These are phyloP conservation scores for Limonius californicus DNA, from an alignment of 1,140 invertebrate species.

Conservation along the genomic window DNA sequence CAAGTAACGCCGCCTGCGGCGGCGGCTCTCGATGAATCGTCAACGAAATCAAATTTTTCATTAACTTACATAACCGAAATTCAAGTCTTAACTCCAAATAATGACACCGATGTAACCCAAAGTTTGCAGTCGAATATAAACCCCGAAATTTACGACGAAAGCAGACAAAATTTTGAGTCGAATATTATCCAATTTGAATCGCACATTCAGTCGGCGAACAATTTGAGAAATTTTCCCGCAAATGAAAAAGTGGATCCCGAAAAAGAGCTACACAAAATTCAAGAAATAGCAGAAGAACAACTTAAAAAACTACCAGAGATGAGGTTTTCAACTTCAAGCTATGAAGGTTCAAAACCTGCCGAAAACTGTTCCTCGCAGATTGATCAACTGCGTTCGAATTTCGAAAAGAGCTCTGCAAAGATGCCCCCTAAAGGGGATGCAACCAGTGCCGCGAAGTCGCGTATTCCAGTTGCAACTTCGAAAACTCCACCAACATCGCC, in stretches of 20 bases:
- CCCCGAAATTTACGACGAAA: constrained; percentile 40
- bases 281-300: constrained; percentile 43
- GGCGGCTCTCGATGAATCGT: neutral
- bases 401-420: constrained; percentile 44
- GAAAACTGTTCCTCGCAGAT: constrained; percentile 51
- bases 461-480: constrained; percentile 29
- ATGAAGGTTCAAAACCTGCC: constrained; percentile 49
- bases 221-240: too few relatives aligned
- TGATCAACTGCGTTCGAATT: constrained; percentile 48
- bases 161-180: constrained; percentile 40
- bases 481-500: constrained; percentile 45
- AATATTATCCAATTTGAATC: constrained; percentile 34
- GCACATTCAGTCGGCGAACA: neutral
- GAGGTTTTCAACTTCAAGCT: constrained; percentile 57
- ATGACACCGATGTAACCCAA: neutral
- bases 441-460: constrained; percentile 32
- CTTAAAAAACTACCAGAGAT: constrained; percentile 50
- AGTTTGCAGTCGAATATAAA: constrained; percentile 28
- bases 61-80: constrained; percentile 45
- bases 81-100: constrained; percentile 37
- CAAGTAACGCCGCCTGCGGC: neutral
- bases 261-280: constrained; percentile 41
- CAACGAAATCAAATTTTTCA: constrained; percentile 20
- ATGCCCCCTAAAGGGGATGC: constrained; percentile 23
- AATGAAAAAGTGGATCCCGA: constrained; percentile 34